A percentile compares a stretch with the other conserved stretches of the same genome.
phyloP scores from a whole-genome alignment of 1,140 invertebrate species.

The Pseudomyrmex dendroicus region DNA sequence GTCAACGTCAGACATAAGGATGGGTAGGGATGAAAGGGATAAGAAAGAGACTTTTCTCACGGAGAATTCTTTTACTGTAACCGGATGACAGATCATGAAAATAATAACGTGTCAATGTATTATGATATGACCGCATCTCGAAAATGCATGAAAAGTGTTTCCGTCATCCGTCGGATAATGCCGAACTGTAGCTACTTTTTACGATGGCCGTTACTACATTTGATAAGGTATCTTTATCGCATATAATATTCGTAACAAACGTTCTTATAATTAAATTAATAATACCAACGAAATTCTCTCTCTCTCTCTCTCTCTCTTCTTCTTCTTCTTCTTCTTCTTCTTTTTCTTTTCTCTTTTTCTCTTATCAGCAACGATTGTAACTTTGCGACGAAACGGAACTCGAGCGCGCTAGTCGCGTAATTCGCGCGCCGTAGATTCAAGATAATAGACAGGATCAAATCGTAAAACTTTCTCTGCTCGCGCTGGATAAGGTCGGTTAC shows the following conservation, averaged over 20 bases:
- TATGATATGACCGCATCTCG: conserved; percentile 11
- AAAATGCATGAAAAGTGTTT: conserved; percentile 26
- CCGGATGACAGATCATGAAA: conserved; percentile 61
- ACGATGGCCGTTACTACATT: not conserved
- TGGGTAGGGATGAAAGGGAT: conserved; percentile 51
- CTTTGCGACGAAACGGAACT: not conserved
- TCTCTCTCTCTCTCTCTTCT: no score
- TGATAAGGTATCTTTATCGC: not conserved
- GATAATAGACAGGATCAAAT: not conserved
- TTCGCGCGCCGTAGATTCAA: not conserved
- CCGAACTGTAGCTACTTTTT: not conserved
- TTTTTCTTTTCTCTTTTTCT: no score
- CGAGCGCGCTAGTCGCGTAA: not conserved
- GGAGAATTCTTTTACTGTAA: conserved; percentile 23
- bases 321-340: no score
- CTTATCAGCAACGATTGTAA: not conserved
- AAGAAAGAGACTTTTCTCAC: not conserved
- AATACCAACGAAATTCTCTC: no score
- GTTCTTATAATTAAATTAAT: not conserved
- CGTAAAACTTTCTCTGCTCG: conserved; percentile 31
- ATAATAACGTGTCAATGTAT: conserved; percentile 61
- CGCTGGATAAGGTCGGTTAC: conserved; percentile 29
- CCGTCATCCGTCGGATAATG: not conserved
- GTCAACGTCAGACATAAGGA: conserved; percentile 61
- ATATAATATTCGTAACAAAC: not conserved